Evolutionary conservation across 2,888 invertebrate genomes (phyloP).

Genomic region (Eumacrocentrus americanus): DNA sequence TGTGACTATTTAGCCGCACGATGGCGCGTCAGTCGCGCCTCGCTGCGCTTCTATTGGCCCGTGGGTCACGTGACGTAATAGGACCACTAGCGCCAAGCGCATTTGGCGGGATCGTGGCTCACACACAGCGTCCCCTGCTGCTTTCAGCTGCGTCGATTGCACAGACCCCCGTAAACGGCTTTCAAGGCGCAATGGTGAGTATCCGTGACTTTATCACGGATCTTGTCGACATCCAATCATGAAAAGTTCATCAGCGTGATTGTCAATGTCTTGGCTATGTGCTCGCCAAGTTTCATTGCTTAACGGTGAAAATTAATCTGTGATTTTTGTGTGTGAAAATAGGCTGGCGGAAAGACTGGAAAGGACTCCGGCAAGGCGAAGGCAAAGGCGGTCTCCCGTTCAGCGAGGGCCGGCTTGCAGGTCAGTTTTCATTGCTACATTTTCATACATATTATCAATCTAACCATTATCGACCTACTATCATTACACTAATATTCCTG

Average conservation of each 20-base stretch:
- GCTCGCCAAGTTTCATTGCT: conserved; percentile 67
- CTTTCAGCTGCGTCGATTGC: conserved; percentile 46
- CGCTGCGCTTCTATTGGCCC: conserved; percentile 30
- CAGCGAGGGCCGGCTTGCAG: conserved; percentile 98
- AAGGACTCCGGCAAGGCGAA: conserved; percentile 99
- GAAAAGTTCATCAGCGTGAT: conserved; percentile 40
- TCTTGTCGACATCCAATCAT: conserved; percentile 51
- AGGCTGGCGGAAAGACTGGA: conserved; percentile 99
- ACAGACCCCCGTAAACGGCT: conserved; percentile 39
- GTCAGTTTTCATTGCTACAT: conserved; percentile 64
- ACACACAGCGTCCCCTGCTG: conserved; percentile 47
- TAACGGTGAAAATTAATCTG: conserved; percentile 67
- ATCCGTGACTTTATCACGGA: conserved; percentile 58
- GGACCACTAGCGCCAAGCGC: conserved; percentile 52
- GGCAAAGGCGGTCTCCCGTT: conserved; percentile 98
- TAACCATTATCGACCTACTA: no score
- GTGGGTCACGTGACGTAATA: conserved; percentile 56
- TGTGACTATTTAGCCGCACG: not conserved
- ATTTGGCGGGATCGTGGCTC: conserved; percentile 57
- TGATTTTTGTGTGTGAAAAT: conserved; percentile 54
- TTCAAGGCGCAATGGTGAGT: conserved; percentile 61
- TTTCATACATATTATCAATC: not conserved
- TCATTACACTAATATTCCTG: no score
- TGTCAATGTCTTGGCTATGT: conserved; percentile 52
- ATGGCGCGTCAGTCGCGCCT: not conserved